Evolutionary conservation across 2,113 vertebrate species (phyloP).

Genomic region (Apaloderma vittatum): DNA sequence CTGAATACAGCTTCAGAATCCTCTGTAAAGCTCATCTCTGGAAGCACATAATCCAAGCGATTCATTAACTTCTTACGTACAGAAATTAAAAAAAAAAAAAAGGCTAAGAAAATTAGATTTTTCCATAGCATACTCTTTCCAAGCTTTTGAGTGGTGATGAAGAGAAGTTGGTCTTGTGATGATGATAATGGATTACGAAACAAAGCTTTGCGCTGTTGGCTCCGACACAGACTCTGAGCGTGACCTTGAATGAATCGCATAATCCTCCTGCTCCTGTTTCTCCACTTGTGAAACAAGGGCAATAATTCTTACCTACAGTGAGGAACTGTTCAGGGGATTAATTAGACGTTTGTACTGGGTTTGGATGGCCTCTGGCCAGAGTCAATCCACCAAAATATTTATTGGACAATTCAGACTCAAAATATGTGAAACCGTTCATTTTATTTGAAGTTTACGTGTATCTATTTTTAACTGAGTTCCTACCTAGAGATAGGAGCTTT

Average conservation of each 20-base stretch:
- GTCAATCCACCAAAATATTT: background rate
- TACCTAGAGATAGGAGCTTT: background rate
- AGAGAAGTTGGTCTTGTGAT: conserved; percentile 26
- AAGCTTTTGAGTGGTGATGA: background rate
- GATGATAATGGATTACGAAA: background rate
- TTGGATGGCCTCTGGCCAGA: too few species aligned
- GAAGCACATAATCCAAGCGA: background rate
- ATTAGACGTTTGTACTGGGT: background rate
- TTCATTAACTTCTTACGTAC: background rate
- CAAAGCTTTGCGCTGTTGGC: background rate
- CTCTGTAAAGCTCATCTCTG: background rate
- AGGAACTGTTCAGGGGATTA: background rate
- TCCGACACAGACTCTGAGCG: background rate
- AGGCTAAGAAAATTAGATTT: background rate
- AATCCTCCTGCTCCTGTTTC: background rate
- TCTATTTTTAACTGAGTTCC: background rate
- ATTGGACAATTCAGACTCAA: background rate
- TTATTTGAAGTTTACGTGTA: background rate
- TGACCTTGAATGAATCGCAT: background rate
- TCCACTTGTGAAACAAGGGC: background rate
- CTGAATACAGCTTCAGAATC: background rate
- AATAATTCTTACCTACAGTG: background rate
- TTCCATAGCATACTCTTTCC: background rate
- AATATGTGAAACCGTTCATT: background rate
- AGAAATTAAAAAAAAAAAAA: background rate